Conservation (phyloP, 92 coral and sea anemone species). For the Palythoa caribaeorum region DNA sequence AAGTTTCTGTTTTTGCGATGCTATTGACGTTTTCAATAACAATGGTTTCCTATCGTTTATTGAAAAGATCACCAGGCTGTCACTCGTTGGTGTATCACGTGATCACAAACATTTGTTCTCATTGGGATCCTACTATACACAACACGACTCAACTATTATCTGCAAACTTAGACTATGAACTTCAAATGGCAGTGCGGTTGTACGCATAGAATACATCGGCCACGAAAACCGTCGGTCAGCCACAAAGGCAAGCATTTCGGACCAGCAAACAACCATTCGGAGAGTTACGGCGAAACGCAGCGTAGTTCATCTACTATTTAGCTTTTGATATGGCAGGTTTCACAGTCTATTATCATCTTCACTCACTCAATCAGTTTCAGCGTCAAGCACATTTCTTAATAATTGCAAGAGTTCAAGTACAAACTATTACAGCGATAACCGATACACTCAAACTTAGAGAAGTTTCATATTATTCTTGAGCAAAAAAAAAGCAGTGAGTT, state of each 20-base stretch:
- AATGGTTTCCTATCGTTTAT: conserved; percentile 49
- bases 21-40: conserved; percentile 50
- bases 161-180: conserved; percentile 41
- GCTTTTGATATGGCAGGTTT: conserved; percentile 8
- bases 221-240: conserved; percentile 12
- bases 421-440: neutral
- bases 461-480: neutral
- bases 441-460: neutral
- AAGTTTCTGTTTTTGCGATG: conserved; percentile 43
- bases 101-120: conserved; percentile 31
- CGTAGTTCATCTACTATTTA: neutral
- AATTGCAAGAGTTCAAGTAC: neutral
- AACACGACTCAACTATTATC: conserved; percentile 34
- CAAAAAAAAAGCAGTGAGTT: neutral
- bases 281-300: neutral
- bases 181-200: conserved; percentile 50
- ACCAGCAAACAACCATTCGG: conserved; percentile 14
- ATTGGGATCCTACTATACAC: conserved; percentile 46
- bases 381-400: neutral
- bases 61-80: conserved; percentile 53
- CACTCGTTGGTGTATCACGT: conserved; percentile 35
- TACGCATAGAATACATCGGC: conserved; percentile 16
- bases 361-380: neutral
- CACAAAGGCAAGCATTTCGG: neutral
- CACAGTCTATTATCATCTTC: conserved; percentile 10